Conservation (phyloP, 2,113 vertebrate genomes). For the Notarius lentiginosus region DNA sequence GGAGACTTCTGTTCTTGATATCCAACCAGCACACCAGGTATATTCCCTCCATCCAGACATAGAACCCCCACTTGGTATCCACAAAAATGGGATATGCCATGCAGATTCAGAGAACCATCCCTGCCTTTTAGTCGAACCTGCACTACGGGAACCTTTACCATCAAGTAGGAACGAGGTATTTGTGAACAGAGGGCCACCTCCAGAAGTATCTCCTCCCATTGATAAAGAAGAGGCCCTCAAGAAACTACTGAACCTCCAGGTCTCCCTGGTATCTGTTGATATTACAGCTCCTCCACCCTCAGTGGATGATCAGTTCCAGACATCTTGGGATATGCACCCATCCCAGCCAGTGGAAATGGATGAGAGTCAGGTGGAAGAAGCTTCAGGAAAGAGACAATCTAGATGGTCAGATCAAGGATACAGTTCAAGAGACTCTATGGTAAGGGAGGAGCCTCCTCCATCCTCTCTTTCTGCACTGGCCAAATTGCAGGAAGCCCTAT, state of each 20-base stretch:
- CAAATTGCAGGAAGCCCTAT: slow-evolving; percentile 77
- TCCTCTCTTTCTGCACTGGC: slow-evolving; percentile 70
- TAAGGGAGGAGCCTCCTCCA: slow-evolving; percentile 55
- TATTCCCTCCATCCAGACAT: slow-evolving; percentile 11
- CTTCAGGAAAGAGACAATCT: slow-evolving; percentile 68
- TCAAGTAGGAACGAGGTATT: slow-evolving; percentile 32
- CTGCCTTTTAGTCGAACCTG: slow-evolving; percentile 42
- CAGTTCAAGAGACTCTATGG: slow-evolving; percentile 75
- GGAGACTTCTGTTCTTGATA: slow-evolving; percentile 35
- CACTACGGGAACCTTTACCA: slow-evolving; percentile 46
- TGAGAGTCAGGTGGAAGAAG: slow-evolving; percentile 56
- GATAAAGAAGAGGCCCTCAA: slow-evolving; percentile 55
- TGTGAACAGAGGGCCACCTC: background rate
- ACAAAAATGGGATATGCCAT: slow-evolving; percentile 2
- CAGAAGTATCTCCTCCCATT: slow-evolving; percentile 25
- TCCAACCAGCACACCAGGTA: slow-evolving; percentile 19
- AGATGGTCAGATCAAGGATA: slow-evolving; percentile 89
- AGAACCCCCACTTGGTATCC: slow-evolving; percentile 14
- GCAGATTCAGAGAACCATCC: slow-evolving; percentile 4
- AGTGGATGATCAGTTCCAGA: slow-evolving; percentile 36
- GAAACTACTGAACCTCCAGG: slow-evolving; percentile 57
- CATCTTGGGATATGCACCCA: background rate
- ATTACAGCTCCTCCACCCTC: slow-evolving; percentile 35
- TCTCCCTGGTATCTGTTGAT: slow-evolving; percentile 48
- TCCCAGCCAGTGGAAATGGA: slow-evolving; percentile 56